A percentile compares a stretch with the other conserved stretches of the same genome.
Evolutionary conservation across 1,140 invertebrate species (phyloP).

Genomic region (Mya arenaria): DNA sequence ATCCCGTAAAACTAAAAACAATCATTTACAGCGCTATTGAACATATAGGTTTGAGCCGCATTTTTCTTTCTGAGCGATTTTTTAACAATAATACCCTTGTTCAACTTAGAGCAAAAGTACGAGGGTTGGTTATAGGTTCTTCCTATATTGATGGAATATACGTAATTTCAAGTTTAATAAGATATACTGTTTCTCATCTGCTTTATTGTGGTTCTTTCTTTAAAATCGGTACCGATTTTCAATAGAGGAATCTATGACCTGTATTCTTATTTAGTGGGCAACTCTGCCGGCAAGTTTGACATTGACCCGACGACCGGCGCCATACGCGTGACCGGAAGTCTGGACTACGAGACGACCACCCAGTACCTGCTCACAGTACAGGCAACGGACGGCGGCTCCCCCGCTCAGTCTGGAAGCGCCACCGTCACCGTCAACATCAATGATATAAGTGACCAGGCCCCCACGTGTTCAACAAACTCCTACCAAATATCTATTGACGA

Average conservation of each 20-base stretch:
- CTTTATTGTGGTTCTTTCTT: too few relatives aligned
- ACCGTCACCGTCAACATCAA: conserved; percentile 55
- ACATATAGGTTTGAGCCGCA: too few relatives aligned
- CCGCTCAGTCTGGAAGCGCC: conserved; percentile 13
- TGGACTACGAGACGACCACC: conserved; percentile 41
- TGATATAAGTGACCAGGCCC: conserved; percentile 66
- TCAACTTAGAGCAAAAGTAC: too few relatives aligned
- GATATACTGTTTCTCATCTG: too few relatives aligned
- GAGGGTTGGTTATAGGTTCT: too few relatives aligned
- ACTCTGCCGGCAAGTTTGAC: conserved; percentile 52
- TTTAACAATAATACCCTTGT: too few relatives aligned
- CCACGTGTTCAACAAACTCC: conserved; percentile 50
- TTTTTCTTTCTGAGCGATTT: too few relatives aligned
- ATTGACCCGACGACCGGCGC: conserved; percentile 48
- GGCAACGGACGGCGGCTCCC: conserved; percentile 58
- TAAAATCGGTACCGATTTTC: conserved; percentile 2
- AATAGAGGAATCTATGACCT: conserved; percentile 19
- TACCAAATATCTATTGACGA: background rate
- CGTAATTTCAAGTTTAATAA: too few relatives aligned
- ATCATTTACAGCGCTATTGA: too few relatives aligned
- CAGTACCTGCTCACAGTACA: conserved; percentile 48
- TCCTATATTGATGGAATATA: too few relatives aligned
- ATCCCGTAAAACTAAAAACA: too few relatives aligned
- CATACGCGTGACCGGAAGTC: conserved; percentile 35
- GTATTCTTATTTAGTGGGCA: conserved; percentile 45